phyloP scores from a whole-genome alignment of 1,140 invertebrate species.

The Onthophagus taurus region DNA sequence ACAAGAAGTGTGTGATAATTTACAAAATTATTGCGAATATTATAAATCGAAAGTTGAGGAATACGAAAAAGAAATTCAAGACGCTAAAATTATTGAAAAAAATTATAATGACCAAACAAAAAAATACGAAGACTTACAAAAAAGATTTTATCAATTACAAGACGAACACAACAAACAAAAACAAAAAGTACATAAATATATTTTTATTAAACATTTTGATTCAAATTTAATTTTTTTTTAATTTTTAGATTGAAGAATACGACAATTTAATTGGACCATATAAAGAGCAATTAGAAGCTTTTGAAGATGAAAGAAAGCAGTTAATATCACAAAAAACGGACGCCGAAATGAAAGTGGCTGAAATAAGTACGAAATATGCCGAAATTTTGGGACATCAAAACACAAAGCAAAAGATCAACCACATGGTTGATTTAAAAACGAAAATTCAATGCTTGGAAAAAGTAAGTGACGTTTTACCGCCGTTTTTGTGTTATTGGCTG shows the following conservation, averaged over 20 bases:
- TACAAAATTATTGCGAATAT: conserved; percentile 21
- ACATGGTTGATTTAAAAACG: conserved; percentile 51
- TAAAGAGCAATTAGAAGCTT: conserved; percentile 23
- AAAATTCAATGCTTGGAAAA: conserved; percentile 37
- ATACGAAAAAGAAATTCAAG: conserved; percentile 22
- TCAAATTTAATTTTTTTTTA: conserved; percentile 7
- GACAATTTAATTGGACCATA: conserved; percentile 28
- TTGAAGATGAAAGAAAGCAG: conserved; percentile 19
- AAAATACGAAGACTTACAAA: conserved; percentile 30
- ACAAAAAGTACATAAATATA: no score
- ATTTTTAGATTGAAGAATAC: conserved; percentile 23
- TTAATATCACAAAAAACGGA: conserved; percentile 20
- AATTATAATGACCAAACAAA: conserved; percentile 33
- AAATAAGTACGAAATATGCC: conserved; percentile 49
- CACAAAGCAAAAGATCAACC: conserved; percentile 57
- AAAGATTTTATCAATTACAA: conserved; percentile 22
- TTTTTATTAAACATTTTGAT: conserved; percentile 7
- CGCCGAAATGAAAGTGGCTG: conserved; percentile 28
- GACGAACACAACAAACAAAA: conserved; percentile 1
- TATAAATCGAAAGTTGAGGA: conserved; percentile 19
- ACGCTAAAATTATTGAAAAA: conserved; percentile 24
- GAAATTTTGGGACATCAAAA: conserved; percentile 57
- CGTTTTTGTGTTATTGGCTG: not conserved
- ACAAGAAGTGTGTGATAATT: conserved; percentile 17
- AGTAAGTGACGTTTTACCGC: conserved; percentile 14